phyloP scores from a whole-genome alignment of 2,888 invertebrate species.

The Polydrusus tereticollis region DNA sequence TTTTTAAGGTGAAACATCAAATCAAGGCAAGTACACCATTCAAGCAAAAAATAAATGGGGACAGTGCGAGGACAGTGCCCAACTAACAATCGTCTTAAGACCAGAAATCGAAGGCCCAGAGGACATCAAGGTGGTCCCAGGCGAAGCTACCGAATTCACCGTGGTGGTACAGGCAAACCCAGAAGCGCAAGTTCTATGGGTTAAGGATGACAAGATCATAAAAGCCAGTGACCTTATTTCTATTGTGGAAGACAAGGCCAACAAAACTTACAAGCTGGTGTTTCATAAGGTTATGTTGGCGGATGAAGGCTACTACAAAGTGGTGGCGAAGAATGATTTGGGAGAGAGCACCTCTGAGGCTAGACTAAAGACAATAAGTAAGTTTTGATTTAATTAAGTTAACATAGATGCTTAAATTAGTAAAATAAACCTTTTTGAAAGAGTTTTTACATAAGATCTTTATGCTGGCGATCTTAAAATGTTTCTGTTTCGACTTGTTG shows the following conservation, averaged over 20 bases:
- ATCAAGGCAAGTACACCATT: constrained; percentile 87
- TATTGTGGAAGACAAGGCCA: constrained; percentile 73
- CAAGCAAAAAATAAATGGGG: constrained; percentile 87
- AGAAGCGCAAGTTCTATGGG: constrained; percentile 89
- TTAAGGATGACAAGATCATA: constrained; percentile 75
- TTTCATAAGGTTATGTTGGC: constrained; percentile 78
- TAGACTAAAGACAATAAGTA: constrained; percentile 80
- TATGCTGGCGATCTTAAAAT: too few relatives aligned
- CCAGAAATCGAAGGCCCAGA: constrained; percentile 84
- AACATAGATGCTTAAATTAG: neutral
- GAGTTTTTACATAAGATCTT: too few relatives aligned
- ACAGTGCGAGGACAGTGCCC: constrained; percentile 78
- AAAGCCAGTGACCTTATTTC: constrained; percentile 72
- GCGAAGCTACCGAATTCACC: constrained; percentile 81
- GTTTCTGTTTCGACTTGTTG: too few relatives aligned
- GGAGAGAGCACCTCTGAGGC: constrained; percentile 81
- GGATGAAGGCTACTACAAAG: constrained; percentile 84
- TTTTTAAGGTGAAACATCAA: constrained; percentile 74
- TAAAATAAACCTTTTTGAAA: too few relatives aligned
- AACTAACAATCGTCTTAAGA: constrained; percentile 82
- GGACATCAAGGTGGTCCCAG: constrained; percentile 81
- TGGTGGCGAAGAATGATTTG: constrained; percentile 82
- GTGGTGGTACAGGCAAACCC: constrained; percentile 81
- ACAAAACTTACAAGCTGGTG: constrained; percentile 78
- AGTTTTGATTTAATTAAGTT: constrained; percentile 58